These are phyloP conservation scores for Chitala chitala DNA, from an alignment of 2,113 vertebrate species.

Conservation along the genomic window DNA sequence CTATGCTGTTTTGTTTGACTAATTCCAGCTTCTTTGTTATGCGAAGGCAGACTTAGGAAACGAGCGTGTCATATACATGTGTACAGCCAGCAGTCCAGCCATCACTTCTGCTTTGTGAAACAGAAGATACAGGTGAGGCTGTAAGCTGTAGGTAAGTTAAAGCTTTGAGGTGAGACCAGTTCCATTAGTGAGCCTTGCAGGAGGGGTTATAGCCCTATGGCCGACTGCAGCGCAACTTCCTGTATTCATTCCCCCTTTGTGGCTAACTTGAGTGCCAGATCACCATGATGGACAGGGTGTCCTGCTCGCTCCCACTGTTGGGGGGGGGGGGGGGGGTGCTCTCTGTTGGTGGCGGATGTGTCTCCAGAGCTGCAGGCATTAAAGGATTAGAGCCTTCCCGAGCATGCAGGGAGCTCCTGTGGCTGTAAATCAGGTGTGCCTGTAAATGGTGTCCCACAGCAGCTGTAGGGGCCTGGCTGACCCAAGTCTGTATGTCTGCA, in stretches of 20 bases:
- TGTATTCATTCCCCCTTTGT: background rate
- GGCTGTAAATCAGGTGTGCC: background rate
- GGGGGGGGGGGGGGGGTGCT: background rate
- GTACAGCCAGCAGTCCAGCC: no score
- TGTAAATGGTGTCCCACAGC: background rate
- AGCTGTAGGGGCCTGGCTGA: background rate
- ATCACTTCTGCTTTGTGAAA: background rate
- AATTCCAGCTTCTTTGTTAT: background rate
- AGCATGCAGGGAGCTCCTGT: background rate
- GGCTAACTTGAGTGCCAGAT: background rate
- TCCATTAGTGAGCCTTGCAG: background rate
- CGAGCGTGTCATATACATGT: no score
- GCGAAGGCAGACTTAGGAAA: background rate
- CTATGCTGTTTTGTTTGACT: background rate
- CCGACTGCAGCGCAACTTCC: no score
- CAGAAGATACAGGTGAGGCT: background rate
- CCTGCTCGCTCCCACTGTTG: background rate
- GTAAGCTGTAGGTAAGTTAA: background rate
- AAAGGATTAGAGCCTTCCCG: background rate
- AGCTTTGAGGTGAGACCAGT: no score
- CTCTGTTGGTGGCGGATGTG: conserved; percentile 11
- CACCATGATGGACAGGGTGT: background rate
- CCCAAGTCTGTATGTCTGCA: background rate
- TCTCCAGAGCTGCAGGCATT: background rate
- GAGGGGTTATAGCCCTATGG: background rate